Conservation (phyloP, 2,797 vertebrate genomes). For the Eulemur coronatus region DNA sequence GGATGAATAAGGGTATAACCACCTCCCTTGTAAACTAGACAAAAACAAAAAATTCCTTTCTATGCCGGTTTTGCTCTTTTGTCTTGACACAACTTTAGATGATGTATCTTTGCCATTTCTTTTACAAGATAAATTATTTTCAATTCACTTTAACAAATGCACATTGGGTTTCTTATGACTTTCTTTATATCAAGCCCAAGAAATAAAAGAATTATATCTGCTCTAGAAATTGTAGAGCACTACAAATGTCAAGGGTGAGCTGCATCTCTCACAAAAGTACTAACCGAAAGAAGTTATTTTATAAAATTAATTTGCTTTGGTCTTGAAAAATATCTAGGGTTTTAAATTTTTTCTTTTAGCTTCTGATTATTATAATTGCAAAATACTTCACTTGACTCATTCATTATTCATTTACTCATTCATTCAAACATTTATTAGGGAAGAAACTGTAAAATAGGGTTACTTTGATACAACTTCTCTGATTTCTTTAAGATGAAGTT, state of each 20-base stretch:
- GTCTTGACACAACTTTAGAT: neutral
- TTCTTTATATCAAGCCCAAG: neutral
- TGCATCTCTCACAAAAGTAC: neutral
- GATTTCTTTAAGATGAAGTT: constrained; percentile 50
- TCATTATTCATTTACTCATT: constrained; percentile 48
- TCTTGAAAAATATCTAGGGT: neutral
- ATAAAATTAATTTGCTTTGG: constrained; percentile 42
- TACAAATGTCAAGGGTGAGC: constrained; percentile 72
- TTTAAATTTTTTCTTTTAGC: constrained; percentile 7
- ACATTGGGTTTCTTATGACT: neutral
- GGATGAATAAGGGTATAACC: neutral
- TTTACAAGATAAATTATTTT: constrained; percentile 1
- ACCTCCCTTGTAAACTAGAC: neutral
- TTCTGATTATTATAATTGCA: neutral
- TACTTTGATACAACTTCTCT: constrained; percentile 54
- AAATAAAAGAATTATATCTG: constrained; percentile 55
- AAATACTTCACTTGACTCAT: constrained; percentile 36
- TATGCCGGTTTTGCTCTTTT: neutral
- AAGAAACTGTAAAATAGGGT: constrained; percentile 38
- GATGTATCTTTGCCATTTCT: neutral
- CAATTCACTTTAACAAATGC: constrained; percentile 29
- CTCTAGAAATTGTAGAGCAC: constrained; percentile 40
- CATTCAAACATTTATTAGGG: constrained; percentile 63
- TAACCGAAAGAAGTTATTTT: constrained; percentile 50
- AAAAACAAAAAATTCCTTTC: neutral